These are phyloP conservation scores for Chaitophorus viminalis DNA, from an alignment of 2,888 invertebrate genomes.

Conservation along the genomic window DNA sequence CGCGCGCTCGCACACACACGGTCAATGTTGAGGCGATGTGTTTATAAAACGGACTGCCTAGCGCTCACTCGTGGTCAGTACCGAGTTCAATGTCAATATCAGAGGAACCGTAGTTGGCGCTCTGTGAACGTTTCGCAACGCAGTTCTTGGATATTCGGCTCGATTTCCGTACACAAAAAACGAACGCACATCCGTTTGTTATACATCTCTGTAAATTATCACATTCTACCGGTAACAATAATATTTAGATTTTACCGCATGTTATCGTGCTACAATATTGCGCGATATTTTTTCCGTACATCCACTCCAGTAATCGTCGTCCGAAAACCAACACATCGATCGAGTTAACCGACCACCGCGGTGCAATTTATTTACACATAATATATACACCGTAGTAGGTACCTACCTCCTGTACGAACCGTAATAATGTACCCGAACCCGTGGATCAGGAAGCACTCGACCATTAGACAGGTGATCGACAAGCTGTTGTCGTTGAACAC, in stretches of 20 bases:
- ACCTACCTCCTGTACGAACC: no score
- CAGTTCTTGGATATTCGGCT: constrained; percentile 53
- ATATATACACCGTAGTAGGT: no score
- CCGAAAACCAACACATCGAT: no score
- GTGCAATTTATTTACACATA: no score
- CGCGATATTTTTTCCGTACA: no score
- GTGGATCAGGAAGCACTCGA: constrained; percentile 65
- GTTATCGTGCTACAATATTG: no score
- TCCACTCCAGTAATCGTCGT: neutral
- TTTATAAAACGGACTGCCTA: constrained; percentile 43
- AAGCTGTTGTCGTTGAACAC: constrained; percentile 64
- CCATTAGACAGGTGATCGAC: constrained; percentile 65
- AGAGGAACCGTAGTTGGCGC: constrained; percentile 38
- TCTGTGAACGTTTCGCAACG: neutral
- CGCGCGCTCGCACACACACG: constrained; percentile 44
- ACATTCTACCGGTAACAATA: no score
- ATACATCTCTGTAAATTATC: no score
- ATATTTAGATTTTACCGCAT: neutral
- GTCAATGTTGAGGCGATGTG: constrained; percentile 42
- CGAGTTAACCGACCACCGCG: no score
- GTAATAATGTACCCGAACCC: constrained; percentile 67
- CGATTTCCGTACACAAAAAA: constrained; percentile 7
- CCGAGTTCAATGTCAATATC: constrained; percentile 62
- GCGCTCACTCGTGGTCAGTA: constrained; percentile 49
- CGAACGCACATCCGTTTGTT: neutral